Evolutionary conservation across 53 echinoderm and acorn worm genomes (phyloP), one percentile per base, ranked within the genome.

Genomic region (Patiria pectinifera): DNA sequence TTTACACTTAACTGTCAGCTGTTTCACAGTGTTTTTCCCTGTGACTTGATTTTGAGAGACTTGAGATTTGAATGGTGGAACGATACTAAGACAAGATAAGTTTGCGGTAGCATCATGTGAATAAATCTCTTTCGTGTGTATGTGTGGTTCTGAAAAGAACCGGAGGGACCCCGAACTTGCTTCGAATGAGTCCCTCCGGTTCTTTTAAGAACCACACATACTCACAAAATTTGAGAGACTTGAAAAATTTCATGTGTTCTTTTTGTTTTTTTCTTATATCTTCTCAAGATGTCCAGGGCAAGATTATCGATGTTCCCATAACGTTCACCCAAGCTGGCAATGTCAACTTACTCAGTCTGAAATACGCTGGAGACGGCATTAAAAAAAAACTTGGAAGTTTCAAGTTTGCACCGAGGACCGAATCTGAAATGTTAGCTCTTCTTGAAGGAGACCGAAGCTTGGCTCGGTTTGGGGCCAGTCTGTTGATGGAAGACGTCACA

Each of bases 401-500:
- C 24, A 24, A 24, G 24, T 24, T 74, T 24, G 22, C 22, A 24
- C 24, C 74, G 4, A 23, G 4, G 9, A 74, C 2, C 2, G 74
- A 21, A 23, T 81, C 15, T 45, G 53, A 81, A 35, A 7, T 19
- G 24, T 53, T 95, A 11, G 91, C 95, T 4, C 4, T 58, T 18
- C 92, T 92, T 81, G 92, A 92, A 85, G 94, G 96, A 3, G 96
- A 96, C 84, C 89, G 96, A 43, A 86, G 72, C 22, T 90, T 85
- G 59, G 93, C 66, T 16, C 69, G 94, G 21, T 96, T 91, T 90
- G 96, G 96, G 21, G 86, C 78, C 72, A 87, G 75, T 59, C 74
- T 94, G 5, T 85, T 83, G 49, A 72, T 94, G 5, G 46, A 53
- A 16, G 96, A 96, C 78, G 91, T 94, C 18, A 96, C 94, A 18